Evolutionary conservation across 2,888 invertebrate genomes (phyloP).

Genomic region (Cecidostiba fungosa): DNA sequence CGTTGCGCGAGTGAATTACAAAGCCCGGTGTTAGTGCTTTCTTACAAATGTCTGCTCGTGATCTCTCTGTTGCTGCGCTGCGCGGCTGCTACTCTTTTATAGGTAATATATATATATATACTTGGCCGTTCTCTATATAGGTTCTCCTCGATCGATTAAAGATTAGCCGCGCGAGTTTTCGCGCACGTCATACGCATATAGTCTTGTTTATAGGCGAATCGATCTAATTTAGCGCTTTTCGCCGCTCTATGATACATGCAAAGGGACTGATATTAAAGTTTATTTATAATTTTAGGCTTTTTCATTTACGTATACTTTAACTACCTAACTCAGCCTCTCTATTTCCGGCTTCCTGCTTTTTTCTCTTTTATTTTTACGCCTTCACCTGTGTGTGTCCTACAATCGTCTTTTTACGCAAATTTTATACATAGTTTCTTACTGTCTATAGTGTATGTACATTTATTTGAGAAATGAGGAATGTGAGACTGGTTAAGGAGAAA

Average conservation of each 20-base stretch:
- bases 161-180: conserved; percentile 51
- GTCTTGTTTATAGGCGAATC: conserved; percentile 61
- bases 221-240: conserved; percentile 58
- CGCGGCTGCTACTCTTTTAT: not conserved
- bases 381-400: conserved; percentile 5
- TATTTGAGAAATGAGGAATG: not conserved
- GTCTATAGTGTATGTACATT: not conserved
- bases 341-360: not conserved
- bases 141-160: conserved; percentile 47
- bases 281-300: conserved; percentile 56
- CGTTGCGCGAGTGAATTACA: not conserved
- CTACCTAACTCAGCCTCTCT: not conserved
- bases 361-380: not conserved
- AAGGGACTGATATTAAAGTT: conserved; percentile 32
- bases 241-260: conserved; percentile 22
- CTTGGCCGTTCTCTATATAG: not conserved
- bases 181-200: conserved; percentile 55
- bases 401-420: conserved; percentile 1
- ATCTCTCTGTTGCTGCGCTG: not conserved
- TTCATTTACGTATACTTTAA: conserved; percentile 14
- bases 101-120: too few species aligned
- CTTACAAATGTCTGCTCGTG: not conserved
- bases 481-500: not conserved
- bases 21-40: not conserved
- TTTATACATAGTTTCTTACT: not conserved